Evolutionary conservation across 2,113 vertebrate genomes (phyloP).

Genomic region (Phrynocephalus versicolor): DNA sequence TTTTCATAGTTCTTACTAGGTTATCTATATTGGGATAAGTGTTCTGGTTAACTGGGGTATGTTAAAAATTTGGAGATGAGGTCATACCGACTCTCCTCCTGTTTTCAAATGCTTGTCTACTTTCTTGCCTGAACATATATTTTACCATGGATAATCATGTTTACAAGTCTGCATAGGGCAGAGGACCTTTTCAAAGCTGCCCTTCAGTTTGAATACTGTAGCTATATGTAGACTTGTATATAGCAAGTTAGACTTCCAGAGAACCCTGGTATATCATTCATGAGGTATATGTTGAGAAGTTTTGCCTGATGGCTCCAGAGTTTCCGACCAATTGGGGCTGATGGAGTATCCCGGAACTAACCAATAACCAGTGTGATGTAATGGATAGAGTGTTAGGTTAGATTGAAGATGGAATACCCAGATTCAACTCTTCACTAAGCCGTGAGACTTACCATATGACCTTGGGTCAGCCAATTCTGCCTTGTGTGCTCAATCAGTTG

Average conservation of each 20-base stretch:
- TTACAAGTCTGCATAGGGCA: no score
- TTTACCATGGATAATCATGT: background rate
- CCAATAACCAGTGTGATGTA: no score
- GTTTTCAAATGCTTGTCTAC: background rate
- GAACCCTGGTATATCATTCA: background rate
- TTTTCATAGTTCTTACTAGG: background rate
- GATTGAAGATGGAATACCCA: no score
- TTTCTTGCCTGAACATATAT: background rate
- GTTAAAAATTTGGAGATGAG: background rate
- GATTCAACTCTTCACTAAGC: no score
- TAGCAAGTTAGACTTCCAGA: background rate
- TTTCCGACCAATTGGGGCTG: no score
- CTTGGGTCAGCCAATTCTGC: no score
- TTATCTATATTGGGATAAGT: background rate
- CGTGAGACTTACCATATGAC: no score
- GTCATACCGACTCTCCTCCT: background rate
- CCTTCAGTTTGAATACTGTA: background rate
- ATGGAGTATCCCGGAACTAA: no score
- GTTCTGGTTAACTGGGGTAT: background rate
- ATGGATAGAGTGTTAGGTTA: no score
- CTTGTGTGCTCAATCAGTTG: no score
- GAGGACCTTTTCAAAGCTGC: background rate
- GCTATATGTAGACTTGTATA: background rate
- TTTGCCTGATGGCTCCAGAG: background rate
- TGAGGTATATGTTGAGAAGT: background rate